Conservation (phyloP, 2,888 invertebrate genomes). For the Cheilosia urbana region DNA sequence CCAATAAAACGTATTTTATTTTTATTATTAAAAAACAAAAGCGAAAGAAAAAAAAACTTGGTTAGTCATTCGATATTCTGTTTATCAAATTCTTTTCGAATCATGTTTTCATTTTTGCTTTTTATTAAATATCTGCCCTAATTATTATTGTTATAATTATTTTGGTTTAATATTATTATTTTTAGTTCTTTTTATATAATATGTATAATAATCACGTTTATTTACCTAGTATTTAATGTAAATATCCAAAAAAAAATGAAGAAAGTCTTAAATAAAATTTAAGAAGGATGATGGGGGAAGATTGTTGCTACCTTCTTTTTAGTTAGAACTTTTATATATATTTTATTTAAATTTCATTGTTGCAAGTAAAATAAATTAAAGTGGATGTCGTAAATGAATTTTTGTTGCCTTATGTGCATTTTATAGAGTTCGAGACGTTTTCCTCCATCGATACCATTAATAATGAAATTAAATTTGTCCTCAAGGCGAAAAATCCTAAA, state of each 20-base stretch:
- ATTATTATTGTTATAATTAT: slow-evolving; percentile 53
- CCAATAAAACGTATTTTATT: slow-evolving; percentile 58
- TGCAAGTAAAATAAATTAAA: background rate
- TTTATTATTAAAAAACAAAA: slow-evolving; percentile 56
- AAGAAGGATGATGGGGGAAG: slow-evolving; percentile 34
- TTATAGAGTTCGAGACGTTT: slow-evolving; percentile 1
- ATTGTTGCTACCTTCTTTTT: slow-evolving; percentile 4
- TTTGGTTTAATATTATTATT: slow-evolving; percentile 52
- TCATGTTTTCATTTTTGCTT: slow-evolving; percentile 47
- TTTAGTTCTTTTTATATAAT: slow-evolving; percentile 53
- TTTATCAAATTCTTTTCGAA: slow-evolving; percentile 57
- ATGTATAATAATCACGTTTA: slow-evolving; percentile 59
- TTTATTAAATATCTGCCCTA: slow-evolving; percentile 49
- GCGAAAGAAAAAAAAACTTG: slow-evolving; percentile 25
- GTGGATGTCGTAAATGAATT: background rate
- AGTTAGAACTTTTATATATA: slow-evolving; percentile 30
- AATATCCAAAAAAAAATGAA: slow-evolving; percentile 59
- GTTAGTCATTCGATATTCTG: slow-evolving; percentile 63
- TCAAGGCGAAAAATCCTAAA: background rate
- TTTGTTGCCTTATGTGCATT: slow-evolving; percentile 14
- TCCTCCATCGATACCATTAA: slow-evolving; percentile 40
- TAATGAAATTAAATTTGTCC: slow-evolving; percentile 23
- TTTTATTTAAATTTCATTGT: slow-evolving; percentile 35
- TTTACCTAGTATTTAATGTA: slow-evolving; percentile 71
- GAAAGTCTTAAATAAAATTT: slow-evolving; percentile 42